These are phyloP conservation scores for Drosophila limbata DNA, from an alignment of 2,888 invertebrate genomes.

Conservation along the genomic window DNA sequence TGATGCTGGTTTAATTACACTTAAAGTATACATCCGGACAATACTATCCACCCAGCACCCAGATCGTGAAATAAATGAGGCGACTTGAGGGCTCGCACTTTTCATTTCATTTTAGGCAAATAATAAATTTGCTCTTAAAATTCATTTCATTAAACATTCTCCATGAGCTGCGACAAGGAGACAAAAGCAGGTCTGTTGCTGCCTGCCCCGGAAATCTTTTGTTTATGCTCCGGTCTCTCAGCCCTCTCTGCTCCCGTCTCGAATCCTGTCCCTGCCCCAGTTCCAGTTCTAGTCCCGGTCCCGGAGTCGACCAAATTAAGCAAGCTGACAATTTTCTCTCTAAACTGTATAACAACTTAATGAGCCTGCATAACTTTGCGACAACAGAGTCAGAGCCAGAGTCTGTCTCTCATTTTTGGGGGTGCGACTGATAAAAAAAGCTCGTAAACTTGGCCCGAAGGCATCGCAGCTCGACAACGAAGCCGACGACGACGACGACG, in stretches of 20 bases:
- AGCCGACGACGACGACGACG: slow-evolving; percentile 35
- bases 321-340: slow-evolving; percentile 82
- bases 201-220: slow-evolving; percentile 75
- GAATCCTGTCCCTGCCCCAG: neutral
- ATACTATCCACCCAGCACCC: slow-evolving; percentile 8
- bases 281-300: neutral
- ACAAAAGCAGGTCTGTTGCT: slow-evolving; percentile 32
- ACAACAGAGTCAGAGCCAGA: slow-evolving; percentile 46
- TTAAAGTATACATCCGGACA: slow-evolving; percentile 63
- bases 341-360: slow-evolving; percentile 82
- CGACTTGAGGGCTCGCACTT: slow-evolving; percentile 61
- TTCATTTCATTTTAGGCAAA: slow-evolving; percentile 75
- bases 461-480: slow-evolving; percentile 40
- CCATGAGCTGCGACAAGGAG: slow-evolving; percentile 59
- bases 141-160: slow-evolving; percentile 79
- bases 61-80: slow-evolving; percentile 51
- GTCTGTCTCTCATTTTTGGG: slow-evolving; percentile 32
- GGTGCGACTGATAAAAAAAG: slow-evolving; percentile 47
- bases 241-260: neutral
- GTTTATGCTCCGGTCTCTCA: slow-evolving; percentile 59
- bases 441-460: slow-evolving; percentile 76
- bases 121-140: slow-evolving; percentile 78
- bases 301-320: slow-evolving; percentile 72
- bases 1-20: slow-evolving; percentile 65
- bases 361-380: slow-evolving; percentile 82